Evolutionary conservation across 2,888 invertebrate genomes (phyloP).

Genomic region (Ectemnius continuus): DNA sequence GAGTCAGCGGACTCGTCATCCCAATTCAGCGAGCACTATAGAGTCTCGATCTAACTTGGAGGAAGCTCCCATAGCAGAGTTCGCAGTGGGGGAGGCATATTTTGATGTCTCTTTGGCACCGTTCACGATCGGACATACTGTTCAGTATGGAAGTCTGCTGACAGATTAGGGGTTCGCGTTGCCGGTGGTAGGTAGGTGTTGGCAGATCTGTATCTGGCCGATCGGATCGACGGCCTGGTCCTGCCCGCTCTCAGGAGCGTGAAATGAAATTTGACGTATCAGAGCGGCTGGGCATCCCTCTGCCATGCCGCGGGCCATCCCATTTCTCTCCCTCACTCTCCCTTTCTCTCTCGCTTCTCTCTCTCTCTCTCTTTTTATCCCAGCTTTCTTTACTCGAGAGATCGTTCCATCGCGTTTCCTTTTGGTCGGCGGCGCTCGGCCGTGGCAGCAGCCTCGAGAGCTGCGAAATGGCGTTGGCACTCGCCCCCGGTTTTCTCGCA

Average conservation of each 20-base stretch:
- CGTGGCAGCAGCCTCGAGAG: conserved; percentile 36
- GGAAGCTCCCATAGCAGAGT: not conserved
- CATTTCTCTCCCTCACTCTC: conserved; percentile 18
- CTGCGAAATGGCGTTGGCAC: conserved; percentile 66
- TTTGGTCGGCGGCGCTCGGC: conserved; percentile 18
- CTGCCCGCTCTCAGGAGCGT: conserved; percentile 70
- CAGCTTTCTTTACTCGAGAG: conserved; percentile 8
- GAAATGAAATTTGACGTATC: conserved; percentile 78
- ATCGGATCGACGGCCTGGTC: conserved; percentile 44
- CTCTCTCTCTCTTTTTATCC: conserved; percentile 12
- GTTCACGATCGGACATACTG: conserved; percentile 17
- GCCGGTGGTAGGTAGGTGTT: conserved; percentile 56
- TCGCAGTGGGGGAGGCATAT: conserved; percentile 18
- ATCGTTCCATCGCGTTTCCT: not conserved
- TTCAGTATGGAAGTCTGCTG: conserved; percentile 16
- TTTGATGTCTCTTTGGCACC: conserved; percentile 18
- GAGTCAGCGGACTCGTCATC: too few species aligned
- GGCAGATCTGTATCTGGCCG: conserved; percentile 62
- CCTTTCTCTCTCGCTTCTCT: conserved; percentile 9
- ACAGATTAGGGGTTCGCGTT: conserved; percentile 38
- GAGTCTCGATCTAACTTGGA: too few species aligned
- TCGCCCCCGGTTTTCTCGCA: conserved; percentile 59
- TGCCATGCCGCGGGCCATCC: conserved; percentile 36
- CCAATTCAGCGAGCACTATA: too few species aligned
- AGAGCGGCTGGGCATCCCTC: conserved; percentile 62